Evolutionary conservation across 2,113 vertebrate genomes (phyloP).

Genomic region (Grammomys surdaster): DNA sequence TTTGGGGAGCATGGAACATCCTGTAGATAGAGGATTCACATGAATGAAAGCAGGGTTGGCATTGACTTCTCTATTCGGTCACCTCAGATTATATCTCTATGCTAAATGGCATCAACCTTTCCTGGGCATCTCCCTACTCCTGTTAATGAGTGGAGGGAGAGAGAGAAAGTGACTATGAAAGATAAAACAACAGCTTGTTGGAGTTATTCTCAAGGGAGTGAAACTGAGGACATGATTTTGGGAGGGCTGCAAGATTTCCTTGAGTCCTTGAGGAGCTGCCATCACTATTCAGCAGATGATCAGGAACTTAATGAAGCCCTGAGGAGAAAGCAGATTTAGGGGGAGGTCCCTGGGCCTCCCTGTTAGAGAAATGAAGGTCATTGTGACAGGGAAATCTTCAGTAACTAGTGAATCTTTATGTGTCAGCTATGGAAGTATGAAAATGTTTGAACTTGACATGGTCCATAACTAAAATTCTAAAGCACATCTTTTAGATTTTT

Average conservation of each 20-base stretch:
- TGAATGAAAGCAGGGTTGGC: background rate
- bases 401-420: slow-evolving; percentile 2
- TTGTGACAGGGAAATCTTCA: background rate
- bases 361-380: background rate
- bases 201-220: background rate
- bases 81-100: background rate
- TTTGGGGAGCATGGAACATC: background rate
- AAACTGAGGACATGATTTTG: background rate
- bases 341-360: background rate
- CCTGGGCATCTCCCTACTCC: background rate
- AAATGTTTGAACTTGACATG: slow-evolving; percentile 6
- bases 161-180: background rate
- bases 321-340: background rate
- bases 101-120: background rate
- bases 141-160: background rate
- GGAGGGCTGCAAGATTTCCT: background rate
- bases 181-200: background rate
- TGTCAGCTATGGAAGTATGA: background rate
- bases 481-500: slow-evolving; percentile 6
- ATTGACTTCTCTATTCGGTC: background rate
- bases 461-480: slow-evolving; percentile 10
- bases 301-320: background rate
- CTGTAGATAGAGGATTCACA: background rate
- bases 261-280: background rate
- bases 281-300: background rate